phyloP scores from a whole-genome alignment of 2,888 invertebrate genomes.

The Torymus texanus region DNA sequence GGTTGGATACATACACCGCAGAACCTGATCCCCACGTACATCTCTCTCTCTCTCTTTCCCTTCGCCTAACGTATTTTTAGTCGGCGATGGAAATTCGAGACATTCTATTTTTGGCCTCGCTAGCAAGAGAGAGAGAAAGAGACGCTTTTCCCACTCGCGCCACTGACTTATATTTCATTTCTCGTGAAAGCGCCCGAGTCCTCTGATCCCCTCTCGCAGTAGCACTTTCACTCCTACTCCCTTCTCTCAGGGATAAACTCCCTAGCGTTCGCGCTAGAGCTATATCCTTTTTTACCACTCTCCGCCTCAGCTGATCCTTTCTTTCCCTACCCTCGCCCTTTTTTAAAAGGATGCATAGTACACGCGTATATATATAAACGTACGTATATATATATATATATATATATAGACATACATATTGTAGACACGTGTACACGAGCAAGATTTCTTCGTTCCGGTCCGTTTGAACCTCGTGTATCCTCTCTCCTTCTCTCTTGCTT shows the following conservation, averaged over 20 bases:
- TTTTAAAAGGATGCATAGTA: neutral
- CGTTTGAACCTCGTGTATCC: neutral
- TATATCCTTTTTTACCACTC: no score
- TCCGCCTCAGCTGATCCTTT: no score
- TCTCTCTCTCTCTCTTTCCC: neutral
- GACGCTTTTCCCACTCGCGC: neutral
- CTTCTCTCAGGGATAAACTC: neutral
- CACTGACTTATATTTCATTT: constrained; percentile 31
- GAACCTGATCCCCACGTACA: neutral
- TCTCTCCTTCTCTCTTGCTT: no score
- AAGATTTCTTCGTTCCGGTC: constrained; percentile 2
- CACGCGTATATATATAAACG: no score
- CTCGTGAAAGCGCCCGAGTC: constrained; percentile 2
- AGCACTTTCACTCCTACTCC: neutral
- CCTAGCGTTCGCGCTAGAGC: no score
- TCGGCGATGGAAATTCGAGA: constrained; percentile 2
- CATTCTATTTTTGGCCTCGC: constrained; percentile 9
- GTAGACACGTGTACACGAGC: neutral
- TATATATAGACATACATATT: no score
- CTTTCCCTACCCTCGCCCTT: no score
- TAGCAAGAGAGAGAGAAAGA: neutral
- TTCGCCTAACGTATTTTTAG: constrained; percentile 23
- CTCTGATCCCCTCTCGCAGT: neutral
- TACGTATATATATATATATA: no score
- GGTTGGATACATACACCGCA: neutral